Evolutionary conservation across 2,888 invertebrate genomes (phyloP).

Genomic region (Apoda limacodes): DNA sequence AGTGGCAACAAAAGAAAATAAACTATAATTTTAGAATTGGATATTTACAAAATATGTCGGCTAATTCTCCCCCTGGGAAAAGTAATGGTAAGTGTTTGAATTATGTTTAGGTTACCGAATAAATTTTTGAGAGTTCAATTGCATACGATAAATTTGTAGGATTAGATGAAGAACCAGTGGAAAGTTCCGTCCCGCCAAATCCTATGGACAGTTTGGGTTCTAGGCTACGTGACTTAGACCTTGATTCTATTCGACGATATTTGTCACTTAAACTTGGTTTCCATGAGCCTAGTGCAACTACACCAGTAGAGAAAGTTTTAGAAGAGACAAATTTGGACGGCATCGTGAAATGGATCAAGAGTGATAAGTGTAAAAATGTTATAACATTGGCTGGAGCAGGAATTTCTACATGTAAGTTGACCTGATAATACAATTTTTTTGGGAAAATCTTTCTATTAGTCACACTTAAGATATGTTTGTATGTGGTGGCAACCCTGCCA

Average conservation of each 20-base stretch:
- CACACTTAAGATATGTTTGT: no score
- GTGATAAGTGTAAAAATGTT: conserved; percentile 82
- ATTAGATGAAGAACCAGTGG: conserved; percentile 36
- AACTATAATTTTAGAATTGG: conserved; percentile 51
- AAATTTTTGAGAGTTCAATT: background rate
- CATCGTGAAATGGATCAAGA: conserved; percentile 82
- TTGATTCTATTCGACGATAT: conserved; percentile 75
- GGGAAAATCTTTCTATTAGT: no score
- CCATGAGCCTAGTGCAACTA: conserved; percentile 46
- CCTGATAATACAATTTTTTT: no score
- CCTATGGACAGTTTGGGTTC: conserved; percentile 40
- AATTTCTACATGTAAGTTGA: conserved; percentile 91
- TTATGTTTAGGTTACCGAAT: background rate
- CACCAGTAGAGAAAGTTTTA: conserved; percentile 61
- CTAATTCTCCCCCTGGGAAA: conserved; percentile 56
- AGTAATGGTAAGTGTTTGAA: conserved; percentile 45
- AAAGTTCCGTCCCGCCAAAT: conserved; percentile 47
- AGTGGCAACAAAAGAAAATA: conserved; percentile 41
- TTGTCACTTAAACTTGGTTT: conserved; percentile 75
- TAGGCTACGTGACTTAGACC: conserved; percentile 58
- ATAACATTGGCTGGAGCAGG: conserved; percentile 97
- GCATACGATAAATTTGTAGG: background rate
- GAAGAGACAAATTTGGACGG: conserved; percentile 81
- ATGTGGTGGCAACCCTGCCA: no score
- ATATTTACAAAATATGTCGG: conserved; percentile 53